A percentile compares a stretch with the other conserved stretches of the same genome.
These are phyloP conservation scores for Cryptus viduatorius DNA, from an alignment of 2,888 invertebrate genomes.

Conservation along the genomic window DNA sequence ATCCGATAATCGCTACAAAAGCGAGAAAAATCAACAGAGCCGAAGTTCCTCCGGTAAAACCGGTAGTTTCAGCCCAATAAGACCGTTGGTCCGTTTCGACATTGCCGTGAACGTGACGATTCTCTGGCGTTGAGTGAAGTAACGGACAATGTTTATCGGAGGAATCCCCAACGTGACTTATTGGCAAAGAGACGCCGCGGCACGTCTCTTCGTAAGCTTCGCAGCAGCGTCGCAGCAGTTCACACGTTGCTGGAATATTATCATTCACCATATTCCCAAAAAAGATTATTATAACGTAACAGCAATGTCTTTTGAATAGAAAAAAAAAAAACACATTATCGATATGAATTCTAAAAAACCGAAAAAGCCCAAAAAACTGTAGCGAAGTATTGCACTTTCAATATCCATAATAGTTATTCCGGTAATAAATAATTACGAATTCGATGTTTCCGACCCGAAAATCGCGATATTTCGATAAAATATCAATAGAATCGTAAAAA, in stretches of 20 bases:
- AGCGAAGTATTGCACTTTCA: too few relatives aligned
- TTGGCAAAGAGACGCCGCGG: constrained; percentile 16
- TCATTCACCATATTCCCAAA: neutral
- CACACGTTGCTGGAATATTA: constrained; percentile 54
- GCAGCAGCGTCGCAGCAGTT: constrained; percentile 58
- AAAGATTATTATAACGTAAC: neutral
- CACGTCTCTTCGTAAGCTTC: constrained; percentile 53
- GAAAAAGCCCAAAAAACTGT: too few relatives aligned
- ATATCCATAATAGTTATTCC: too few relatives aligned
- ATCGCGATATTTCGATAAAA: too few relatives aligned
- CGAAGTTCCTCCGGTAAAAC: constrained; percentile 20
- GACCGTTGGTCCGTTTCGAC: neutral
- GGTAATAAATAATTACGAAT: too few relatives aligned
- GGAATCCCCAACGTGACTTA: constrained; percentile 3
- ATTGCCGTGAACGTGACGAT: constrained; percentile 47
- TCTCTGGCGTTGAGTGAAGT: neutral
- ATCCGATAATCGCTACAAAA: constrained; percentile 29
- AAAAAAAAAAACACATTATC: neutral
- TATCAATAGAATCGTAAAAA: too few relatives aligned
- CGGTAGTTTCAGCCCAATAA: neutral
- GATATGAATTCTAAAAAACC: neutral
- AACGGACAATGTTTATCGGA: constrained; percentile 9
- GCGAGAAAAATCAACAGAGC: constrained; percentile 7
- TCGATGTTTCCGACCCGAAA: too few relatives aligned
- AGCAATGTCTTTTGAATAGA: neutral